phyloP scores from a whole-genome alignment of 2,113 vertebrate species.

The Nycticorax nycticorax region DNA sequence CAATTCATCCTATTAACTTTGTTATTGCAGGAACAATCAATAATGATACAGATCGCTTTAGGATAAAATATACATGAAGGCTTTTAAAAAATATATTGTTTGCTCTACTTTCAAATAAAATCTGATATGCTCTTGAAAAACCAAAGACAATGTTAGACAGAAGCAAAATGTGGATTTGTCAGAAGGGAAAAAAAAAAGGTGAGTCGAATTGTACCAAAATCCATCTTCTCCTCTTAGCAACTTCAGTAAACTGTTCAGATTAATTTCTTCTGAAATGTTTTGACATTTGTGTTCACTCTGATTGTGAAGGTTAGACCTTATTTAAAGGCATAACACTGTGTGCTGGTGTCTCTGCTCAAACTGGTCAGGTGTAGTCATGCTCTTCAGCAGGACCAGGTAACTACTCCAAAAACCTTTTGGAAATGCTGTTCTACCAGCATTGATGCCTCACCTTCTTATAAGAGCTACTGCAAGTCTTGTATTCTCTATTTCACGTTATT shows the following conservation, averaged over 20 bases:
- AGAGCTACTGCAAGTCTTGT: not conserved
- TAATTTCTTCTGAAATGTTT: slow-evolving; percentile 44
- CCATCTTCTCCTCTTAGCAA: not conserved
- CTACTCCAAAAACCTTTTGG: not conserved
- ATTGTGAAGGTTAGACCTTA: slow-evolving; percentile 1
- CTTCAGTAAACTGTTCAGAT: not conserved
- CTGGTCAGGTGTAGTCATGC: not conserved
- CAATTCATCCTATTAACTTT: slow-evolving; percentile 73
- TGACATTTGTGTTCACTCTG: not conserved
- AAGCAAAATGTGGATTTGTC: not conserved
- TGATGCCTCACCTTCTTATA: not conserved
- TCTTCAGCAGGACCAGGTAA: not conserved
- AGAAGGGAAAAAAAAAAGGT: not conserved
- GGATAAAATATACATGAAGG: slow-evolving; percentile 69
- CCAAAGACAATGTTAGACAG: slow-evolving; percentile 1
- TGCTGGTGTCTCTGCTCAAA: not conserved
- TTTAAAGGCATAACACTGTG: not conserved
- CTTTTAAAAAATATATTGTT: slow-evolving; percentile 64
- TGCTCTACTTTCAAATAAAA: slow-evolving; percentile 63
- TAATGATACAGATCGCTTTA: slow-evolving; percentile 70
- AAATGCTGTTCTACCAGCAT: not conserved
- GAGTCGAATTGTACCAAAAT: slow-evolving; percentile 10
- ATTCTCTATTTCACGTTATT: not conserved
- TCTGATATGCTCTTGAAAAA: slow-evolving; percentile 49
- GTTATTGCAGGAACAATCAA: slow-evolving; percentile 70